These are phyloP conservation scores for Pseudorhiza aurosa DNA, from an alignment of 30 jellyfish, hydroid and myxozoan species.

Conservation along the genomic window DNA sequence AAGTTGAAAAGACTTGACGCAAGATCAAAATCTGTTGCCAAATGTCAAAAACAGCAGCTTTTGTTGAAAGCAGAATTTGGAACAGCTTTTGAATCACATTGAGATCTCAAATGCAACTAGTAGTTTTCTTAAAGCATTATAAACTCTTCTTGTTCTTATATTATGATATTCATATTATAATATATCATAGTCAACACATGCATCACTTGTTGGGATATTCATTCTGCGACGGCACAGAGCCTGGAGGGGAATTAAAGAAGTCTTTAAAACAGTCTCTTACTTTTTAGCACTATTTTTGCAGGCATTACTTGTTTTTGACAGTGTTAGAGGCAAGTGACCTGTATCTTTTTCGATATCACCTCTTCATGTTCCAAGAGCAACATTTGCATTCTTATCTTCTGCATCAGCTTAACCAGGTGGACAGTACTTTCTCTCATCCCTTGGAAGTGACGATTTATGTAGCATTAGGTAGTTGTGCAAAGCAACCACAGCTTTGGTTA, in stretches of 20 bases:
- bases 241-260: conserved; percentile 39
- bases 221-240: conserved; percentile 46
- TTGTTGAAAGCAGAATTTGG: too few species aligned
- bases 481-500: conserved; percentile 74
- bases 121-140: too few species aligned
- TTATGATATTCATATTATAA: too few species aligned
- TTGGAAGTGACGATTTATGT: conserved; percentile 31
- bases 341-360: conserved; percentile 30
- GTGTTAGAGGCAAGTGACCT: conserved; percentile 26
- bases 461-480: conserved; percentile 57
- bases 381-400: conserved; percentile 26
- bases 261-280: conserved; percentile 31
- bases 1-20: too few species aligned
- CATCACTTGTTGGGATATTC: conserved; percentile 29
- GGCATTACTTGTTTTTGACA: conserved; percentile 25
- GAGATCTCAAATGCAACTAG: too few species aligned
- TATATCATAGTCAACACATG: too few species aligned
- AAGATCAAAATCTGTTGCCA: too few species aligned
- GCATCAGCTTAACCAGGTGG: conserved; percentile 54
- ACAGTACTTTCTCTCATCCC: conserved; percentile 51
- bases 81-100: too few species aligned
- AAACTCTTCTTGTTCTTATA: too few species aligned
- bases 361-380: conserved; percentile 57
- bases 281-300: conserved; percentile 44
- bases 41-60: too few species aligned